Conservation (phyloP, 2,888 invertebrate species). For the Hemithea aestivaria region DNA sequence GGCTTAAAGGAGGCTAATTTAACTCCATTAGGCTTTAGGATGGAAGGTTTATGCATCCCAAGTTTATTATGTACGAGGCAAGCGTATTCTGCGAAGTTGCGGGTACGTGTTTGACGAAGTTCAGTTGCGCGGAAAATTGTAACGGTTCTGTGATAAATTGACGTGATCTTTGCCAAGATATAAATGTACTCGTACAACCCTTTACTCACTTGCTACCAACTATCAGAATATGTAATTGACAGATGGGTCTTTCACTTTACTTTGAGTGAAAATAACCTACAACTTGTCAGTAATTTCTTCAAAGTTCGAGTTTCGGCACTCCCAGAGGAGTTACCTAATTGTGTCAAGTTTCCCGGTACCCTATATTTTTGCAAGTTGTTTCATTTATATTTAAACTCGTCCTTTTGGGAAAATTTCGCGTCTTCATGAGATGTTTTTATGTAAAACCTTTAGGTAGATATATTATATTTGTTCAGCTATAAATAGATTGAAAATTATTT, state of each 20-base stretch:
- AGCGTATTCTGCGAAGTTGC: conserved; percentile 18
- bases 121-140: conserved; percentile 13
- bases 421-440: no score
- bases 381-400: no score
- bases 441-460: no score
- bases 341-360: no score
- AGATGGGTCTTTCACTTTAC: conserved; percentile 10
- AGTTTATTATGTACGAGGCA: conserved; percentile 21
- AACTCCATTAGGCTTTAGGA: conserved; percentile 19
- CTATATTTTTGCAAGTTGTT: no score
- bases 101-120: conserved; percentile 18
- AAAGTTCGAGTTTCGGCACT: no score
- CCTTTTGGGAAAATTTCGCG: no score
- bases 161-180: conserved; percentile 6
- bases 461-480: no score
- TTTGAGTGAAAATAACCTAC: background rate
- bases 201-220: background rate
- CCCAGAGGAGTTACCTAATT: no score
- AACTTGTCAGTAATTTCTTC: no score
- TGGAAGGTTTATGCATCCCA: conserved; percentile 20
- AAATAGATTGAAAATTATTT: no score
- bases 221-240: conserved; percentile 10
- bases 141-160: conserved; percentile 14
- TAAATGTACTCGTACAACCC: no score
- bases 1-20: conserved; percentile 10